phyloP scores from a whole-genome alignment of 2,113 vertebrate species.

The Lepidothrix coronata region DNA sequence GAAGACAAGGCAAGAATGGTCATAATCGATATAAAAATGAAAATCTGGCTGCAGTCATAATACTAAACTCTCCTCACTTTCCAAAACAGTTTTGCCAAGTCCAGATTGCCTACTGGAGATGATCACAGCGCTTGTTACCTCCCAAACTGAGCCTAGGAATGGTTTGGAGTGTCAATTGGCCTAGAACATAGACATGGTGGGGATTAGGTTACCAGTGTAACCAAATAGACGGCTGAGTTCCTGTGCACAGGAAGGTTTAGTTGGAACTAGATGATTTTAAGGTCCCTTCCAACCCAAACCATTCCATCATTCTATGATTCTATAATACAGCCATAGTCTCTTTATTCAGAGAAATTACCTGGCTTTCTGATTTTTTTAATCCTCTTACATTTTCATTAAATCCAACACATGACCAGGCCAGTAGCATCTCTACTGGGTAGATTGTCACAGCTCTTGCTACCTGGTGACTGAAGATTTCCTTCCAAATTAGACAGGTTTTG shows the following conservation, averaged over 20 bases:
- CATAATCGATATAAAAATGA: not conserved
- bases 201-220: not conserved
- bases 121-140: not conserved
- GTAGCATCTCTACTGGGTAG: not conserved
- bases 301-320: not conserved
- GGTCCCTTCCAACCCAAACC: not conserved
- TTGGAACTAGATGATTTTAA: not conserved
- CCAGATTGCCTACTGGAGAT: not conserved
- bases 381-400: not conserved
- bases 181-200: not conserved
- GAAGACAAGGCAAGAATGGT: not conserved
- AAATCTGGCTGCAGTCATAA: not conserved
- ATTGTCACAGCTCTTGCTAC: not conserved
- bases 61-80: not conserved
- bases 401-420: not conserved
- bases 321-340: not conserved
- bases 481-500: not conserved
- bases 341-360: not conserved
- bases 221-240: not conserved
- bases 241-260: not conserved
- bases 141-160: not conserved
- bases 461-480: not conserved
- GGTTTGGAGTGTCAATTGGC: not conserved
- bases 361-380: not conserved
- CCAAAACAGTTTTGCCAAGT: not conserved